These are phyloP conservation scores for Xestia xanthographa DNA, from an alignment of 2,888 invertebrate genomes.

Conservation along the genomic window DNA sequence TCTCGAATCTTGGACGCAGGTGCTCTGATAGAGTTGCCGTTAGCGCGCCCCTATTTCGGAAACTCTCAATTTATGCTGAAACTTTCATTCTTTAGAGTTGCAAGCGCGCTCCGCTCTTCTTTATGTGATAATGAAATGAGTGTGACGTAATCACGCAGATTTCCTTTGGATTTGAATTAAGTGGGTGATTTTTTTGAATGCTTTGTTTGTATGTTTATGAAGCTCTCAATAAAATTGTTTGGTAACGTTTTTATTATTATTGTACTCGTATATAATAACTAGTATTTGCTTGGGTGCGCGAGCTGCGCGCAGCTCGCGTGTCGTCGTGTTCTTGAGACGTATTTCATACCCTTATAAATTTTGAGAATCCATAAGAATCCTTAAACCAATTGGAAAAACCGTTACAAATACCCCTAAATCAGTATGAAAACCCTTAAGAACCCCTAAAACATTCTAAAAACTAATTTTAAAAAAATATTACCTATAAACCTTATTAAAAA, in stretches of 20 bases:
- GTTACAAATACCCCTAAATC: too few species aligned
- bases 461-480: too few species aligned
- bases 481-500: too few species aligned
- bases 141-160: conserved; percentile 51
- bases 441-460: too few species aligned
- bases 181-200: conserved; percentile 25
- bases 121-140: conserved; percentile 62
- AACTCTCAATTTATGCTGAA: conserved; percentile 82
- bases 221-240: conserved; percentile 1
- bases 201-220: conserved; percentile 2
- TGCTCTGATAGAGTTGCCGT: conserved; percentile 80
- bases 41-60: conserved; percentile 72
- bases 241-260: background rate
- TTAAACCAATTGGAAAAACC: too few species aligned
- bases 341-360: too few species aligned
- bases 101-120: conserved; percentile 61
- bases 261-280: too few species aligned
- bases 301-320: too few species aligned
- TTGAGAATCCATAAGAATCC: too few species aligned
- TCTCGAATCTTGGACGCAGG: conserved; percentile 81
- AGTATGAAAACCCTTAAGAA: too few species aligned
- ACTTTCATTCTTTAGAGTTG: conserved; percentile 73
- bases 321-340: too few species aligned
- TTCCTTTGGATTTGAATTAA: conserved; percentile 36
- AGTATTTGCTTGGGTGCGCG: too few species aligned